Conservation (phyloP, 92 coral and sea anemone genomes). For the Diadumene lineata region DNA sequence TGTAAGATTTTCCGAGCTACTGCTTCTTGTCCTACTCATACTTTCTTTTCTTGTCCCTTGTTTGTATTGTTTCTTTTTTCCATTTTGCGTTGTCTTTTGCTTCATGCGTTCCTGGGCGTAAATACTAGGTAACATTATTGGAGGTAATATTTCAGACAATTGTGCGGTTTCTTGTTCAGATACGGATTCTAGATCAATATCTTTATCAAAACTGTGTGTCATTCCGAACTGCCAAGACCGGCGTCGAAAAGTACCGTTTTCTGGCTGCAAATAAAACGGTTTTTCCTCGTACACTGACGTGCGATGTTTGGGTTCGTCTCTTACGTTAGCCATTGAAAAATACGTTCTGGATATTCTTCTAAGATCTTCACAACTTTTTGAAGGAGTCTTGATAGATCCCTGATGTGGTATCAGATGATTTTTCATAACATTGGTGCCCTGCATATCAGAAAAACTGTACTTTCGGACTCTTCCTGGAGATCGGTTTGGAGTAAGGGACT, state of each 20-base stretch:
- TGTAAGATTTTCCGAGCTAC: constrained; percentile 6
- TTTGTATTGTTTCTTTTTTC: not conserved
- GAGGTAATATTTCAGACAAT: constrained; percentile 29
- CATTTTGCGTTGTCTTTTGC: not conserved
- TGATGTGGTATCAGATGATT: not conserved
- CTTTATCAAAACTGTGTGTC: not conserved
- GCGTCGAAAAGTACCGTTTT: constrained; percentile 23
- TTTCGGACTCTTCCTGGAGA: not conserved
- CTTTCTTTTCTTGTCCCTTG: not conserved
- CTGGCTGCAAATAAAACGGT: constrained; percentile 32
- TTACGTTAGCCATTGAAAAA: not conserved
- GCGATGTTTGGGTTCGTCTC: constrained; percentile 9
- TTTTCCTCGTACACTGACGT: constrained; percentile 14
- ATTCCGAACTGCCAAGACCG: constrained; percentile 24
- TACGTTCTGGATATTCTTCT: not conserved
- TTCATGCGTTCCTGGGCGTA: constrained; percentile 20
- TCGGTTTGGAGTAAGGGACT: not conserved
- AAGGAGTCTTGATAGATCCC: not conserved
- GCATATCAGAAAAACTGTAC: not conserved
- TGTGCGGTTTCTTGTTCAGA: constrained; percentile 3
- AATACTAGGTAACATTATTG: constrained; percentile 19
- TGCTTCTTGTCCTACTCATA: not conserved
- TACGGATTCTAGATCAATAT: not conserved
- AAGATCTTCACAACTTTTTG: not conserved
- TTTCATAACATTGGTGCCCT: not conserved